Conservation (phyloP, 37 sponge, comb jelly and placozoan species). For the Crambe crambe region DNA sequence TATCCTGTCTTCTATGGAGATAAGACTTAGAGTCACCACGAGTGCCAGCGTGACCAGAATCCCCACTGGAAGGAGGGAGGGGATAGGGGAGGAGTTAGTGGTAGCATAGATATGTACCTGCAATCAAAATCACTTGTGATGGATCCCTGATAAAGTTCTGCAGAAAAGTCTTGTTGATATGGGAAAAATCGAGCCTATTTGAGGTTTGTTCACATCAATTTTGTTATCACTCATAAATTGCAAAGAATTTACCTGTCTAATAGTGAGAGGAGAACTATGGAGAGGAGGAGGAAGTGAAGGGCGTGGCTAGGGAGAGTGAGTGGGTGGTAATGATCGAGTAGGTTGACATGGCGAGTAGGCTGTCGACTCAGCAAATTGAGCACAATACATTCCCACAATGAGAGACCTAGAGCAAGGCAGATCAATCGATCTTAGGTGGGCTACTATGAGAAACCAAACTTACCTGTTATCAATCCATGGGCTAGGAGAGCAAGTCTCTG, state of each 20-base stretch:
- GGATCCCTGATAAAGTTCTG: slow-evolving; percentile 22
- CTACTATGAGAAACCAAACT: neutral
- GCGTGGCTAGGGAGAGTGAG: slow-evolving; percentile 57
- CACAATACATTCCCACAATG: slow-evolving; percentile 67
- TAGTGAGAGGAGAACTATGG: slow-evolving; percentile 33
- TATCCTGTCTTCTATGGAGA: slow-evolving; percentile 51
- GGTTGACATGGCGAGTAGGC: slow-evolving; percentile 25
- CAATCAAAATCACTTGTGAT: slow-evolving; percentile 9
- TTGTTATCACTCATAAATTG: too few species aligned
- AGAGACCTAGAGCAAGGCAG: too few species aligned
- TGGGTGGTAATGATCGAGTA: slow-evolving; percentile 57
- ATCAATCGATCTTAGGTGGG: neutral
- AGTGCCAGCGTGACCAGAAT: slow-evolving; percentile 39
- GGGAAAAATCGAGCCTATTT: slow-evolving; percentile 50
- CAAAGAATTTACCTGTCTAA: slow-evolving; percentile 69
- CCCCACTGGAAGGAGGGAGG: slow-evolving; percentile 16
- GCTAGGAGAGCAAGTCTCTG: slow-evolving; percentile 9
- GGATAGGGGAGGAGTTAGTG: neutral
- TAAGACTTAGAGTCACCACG: slow-evolving; percentile 47
- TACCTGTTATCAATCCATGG: slow-evolving; percentile 68
- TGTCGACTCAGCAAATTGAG: slow-evolving; percentile 29
- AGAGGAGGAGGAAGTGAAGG: slow-evolving; percentile 51
- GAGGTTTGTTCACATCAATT: too few species aligned
- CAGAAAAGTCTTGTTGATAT: slow-evolving; percentile 27
- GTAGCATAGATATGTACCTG: slow-evolving; percentile 28